A percentile compares a stretch with the other conserved stretches of the same genome.
Conservation (phyloP, 2,113 vertebrate species). For the Hassar affinis region DNA sequence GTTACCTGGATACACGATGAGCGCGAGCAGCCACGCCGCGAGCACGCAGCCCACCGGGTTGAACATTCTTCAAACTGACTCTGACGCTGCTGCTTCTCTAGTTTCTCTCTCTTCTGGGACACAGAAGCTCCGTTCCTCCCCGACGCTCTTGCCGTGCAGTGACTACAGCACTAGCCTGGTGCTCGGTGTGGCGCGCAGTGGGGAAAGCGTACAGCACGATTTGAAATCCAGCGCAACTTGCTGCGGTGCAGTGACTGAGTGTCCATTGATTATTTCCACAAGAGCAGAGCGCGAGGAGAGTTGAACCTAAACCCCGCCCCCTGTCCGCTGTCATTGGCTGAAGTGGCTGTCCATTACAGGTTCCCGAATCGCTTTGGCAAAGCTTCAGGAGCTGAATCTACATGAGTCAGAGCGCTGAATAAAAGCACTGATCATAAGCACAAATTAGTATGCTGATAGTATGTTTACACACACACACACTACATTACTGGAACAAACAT, state of each 20-base stretch:
- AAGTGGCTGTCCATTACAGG: conserved; percentile 57
- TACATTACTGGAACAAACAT: conserved; percentile 7
- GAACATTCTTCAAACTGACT: conserved; percentile 69
- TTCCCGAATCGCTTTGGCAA: conserved; percentile 32
- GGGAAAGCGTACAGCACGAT: conserved; percentile 51
- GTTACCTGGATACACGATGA: conserved; percentile 77
- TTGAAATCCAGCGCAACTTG: conserved; percentile 68
- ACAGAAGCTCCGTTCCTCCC: conserved; percentile 40
- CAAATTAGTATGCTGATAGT: conserved; percentile 20
- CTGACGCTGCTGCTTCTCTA: conserved; percentile 46
- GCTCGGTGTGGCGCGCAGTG: conserved; percentile 13
- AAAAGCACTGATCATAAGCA: conserved; percentile 29
- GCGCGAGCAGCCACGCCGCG: conserved; percentile 70
- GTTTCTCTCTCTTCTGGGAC: conserved; percentile 50
- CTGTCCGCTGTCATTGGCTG: conserved; percentile 61
- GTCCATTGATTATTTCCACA: conserved; percentile 63
- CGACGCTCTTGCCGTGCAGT: conserved; percentile 42
- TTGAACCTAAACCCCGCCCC: conserved; percentile 47
- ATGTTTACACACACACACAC: neutral
- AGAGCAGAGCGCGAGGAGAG: conserved; percentile 63
- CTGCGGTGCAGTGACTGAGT: conserved; percentile 54
- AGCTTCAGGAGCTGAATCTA: conserved; percentile 28
- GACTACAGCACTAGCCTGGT: conserved; percentile 50
- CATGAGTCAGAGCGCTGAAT: conserved; percentile 26
- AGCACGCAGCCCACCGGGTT: conserved; percentile 70